Conservation (phyloP, 2,113 vertebrate species). For the Cyphomyrus plagiostoma region DNA sequence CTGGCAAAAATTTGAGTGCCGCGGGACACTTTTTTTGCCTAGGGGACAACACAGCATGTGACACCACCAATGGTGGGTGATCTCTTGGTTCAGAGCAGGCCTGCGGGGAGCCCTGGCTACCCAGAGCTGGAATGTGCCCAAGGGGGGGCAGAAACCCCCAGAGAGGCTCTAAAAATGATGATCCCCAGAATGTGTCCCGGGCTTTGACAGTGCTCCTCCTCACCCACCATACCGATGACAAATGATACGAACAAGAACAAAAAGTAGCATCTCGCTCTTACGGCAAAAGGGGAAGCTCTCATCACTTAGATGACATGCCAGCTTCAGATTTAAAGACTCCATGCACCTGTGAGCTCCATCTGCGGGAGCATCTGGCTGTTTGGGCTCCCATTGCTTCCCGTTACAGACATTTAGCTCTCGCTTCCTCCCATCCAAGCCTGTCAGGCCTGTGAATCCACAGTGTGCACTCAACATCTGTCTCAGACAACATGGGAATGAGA, state of each 20-base stretch:
- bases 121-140: not conserved
- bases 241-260: not conserved
- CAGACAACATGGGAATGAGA: not conserved
- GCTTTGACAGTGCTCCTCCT: not conserved
- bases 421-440: conserved; percentile 7
- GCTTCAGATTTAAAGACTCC: conserved; percentile 47
- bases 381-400: conserved; percentile 30
- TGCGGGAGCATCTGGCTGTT: conserved; percentile 58
- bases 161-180: not conserved
- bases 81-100: not conserved
- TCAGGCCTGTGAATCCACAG: not conserved
- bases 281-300: conserved; percentile 43
- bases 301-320: conserved; percentile 41
- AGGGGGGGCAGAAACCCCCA: not conserved
- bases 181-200: not conserved
- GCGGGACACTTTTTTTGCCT: not conserved
- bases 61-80: not conserved
- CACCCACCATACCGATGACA: not conserved
- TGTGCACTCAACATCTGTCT: conserved; percentile 4
- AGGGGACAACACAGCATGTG: not conserved
- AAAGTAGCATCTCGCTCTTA: conserved; percentile 1
- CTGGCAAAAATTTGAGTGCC: not conserved
- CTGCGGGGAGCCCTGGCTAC: not conserved
- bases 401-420: conserved; percentile 16
- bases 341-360: conserved; percentile 51